Conservation (phyloP, 2,888 invertebrate genomes). For the Tetragnatha montana region DNA sequence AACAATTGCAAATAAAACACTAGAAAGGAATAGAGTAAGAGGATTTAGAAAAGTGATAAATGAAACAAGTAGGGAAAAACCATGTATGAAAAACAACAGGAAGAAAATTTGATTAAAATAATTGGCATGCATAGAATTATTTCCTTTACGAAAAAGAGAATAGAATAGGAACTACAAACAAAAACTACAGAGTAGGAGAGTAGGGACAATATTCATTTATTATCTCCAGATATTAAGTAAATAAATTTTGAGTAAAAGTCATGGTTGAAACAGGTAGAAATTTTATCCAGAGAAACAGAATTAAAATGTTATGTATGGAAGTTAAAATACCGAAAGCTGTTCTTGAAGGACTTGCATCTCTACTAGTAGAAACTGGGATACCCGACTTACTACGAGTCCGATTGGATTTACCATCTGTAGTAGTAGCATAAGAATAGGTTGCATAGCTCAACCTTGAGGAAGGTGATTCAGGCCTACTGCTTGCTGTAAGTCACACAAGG, state of each 20-base stretch:
- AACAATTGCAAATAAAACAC: too few relatives aligned
- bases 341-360: slow-evolving; percentile 77
- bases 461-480: slow-evolving; percentile 94
- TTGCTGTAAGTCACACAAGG: slow-evolving; percentile 80
- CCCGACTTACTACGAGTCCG: slow-evolving; percentile 74
- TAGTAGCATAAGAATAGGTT: slow-evolving; percentile 77
- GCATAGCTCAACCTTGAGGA: slow-evolving; percentile 88
- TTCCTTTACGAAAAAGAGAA: too few relatives aligned
- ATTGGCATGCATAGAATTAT: background rate
- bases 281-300: background rate
- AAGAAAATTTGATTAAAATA: too few relatives aligned
- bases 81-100: background rate
- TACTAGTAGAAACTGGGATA: slow-evolving; percentile 77
- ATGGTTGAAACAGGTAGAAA: background rate
- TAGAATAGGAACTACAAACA: background rate
- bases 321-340: slow-evolving; percentile 61
- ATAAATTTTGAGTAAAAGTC: too few relatives aligned
- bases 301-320: background rate
- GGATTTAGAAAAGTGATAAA: too few relatives aligned
- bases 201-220: background rate
- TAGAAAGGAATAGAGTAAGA: too few relatives aligned
- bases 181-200: too few relatives aligned
- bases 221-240: too few relatives aligned
- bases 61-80: background rate
- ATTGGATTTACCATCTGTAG: slow-evolving; percentile 72